Evolutionary conservation across 2,797 vertebrate species (phyloP).

Genomic region (Dermochelys coriacea): DNA sequence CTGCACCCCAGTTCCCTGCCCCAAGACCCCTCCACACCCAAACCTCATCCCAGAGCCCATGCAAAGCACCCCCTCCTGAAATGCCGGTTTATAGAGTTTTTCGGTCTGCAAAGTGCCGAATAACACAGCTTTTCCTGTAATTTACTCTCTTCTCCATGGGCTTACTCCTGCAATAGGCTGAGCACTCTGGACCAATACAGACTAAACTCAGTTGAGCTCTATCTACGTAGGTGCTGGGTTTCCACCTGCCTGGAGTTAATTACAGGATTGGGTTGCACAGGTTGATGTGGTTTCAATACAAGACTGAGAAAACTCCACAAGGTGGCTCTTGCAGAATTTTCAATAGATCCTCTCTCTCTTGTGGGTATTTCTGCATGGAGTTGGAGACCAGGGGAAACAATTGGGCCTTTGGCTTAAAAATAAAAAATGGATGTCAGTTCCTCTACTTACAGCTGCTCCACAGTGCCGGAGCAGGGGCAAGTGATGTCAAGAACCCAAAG

Average conservation of each 20-base stretch:
- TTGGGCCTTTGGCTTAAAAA: not conserved
- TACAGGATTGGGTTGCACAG: not conserved
- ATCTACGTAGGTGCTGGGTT: not conserved
- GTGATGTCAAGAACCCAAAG: not conserved
- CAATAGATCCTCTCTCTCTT: not conserved
- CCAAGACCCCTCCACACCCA: too few species aligned
- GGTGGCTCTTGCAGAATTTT: fast-evolving
- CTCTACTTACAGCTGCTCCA: not conserved
- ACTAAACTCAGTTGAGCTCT: not conserved
- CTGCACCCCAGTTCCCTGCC: too few species aligned
- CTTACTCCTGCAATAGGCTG: not conserved
- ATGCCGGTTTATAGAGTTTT: too few species aligned
- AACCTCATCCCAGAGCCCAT: too few species aligned
- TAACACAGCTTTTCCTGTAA: not conserved
- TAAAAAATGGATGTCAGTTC: not conserved
- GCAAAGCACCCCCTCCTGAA: too few species aligned
- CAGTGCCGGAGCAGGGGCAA: not conserved
- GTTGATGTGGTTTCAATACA: not conserved
- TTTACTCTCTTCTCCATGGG: not conserved
- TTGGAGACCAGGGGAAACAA: not conserved
- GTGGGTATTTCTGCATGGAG: not conserved
- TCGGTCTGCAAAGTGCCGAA: too few species aligned
- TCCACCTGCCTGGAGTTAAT: not conserved
- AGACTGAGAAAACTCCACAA: not conserved
- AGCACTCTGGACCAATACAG: not conserved